Percentiles rank a stretch among this genome's conserved stretches.
phyloP scores from a whole-genome alignment of 2,888 invertebrate genomes.

The Chloroclysta siterata region DNA sequence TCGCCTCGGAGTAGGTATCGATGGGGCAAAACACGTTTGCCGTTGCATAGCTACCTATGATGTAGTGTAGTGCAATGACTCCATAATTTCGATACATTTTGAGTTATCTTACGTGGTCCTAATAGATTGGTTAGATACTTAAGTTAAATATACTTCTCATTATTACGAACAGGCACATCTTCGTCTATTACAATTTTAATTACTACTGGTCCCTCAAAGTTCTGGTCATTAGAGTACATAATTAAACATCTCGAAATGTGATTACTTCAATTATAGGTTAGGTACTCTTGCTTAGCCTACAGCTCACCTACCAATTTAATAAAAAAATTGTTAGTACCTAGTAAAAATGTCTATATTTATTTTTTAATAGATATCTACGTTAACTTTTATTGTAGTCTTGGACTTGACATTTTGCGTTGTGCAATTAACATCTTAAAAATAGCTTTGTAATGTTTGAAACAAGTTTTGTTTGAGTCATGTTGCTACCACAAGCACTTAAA shows the following conservation, averaged over 20 bases:
- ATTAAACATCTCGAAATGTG: no score
- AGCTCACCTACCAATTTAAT: no score
- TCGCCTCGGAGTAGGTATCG: constrained; percentile 62
- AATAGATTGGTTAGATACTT: not conserved
- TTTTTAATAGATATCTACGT: not conserved
- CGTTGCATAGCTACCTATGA: constrained; percentile 75
- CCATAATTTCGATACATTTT: constrained; percentile 43
- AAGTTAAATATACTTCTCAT: no score
- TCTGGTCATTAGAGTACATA: no score
- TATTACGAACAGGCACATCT: no score
- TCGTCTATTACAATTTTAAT: no score
- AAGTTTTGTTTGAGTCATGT: constrained; percentile 2
- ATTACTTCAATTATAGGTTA: no score
- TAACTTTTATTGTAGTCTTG: not conserved
- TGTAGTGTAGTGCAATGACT: constrained; percentile 80
- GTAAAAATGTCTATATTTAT: not conserved
- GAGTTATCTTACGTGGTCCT: constrained; percentile 11
- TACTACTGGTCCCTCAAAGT: no score
- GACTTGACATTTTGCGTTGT: constrained; percentile 22
- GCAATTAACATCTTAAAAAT: constrained; percentile 31
- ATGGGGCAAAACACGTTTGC: constrained; percentile 78
- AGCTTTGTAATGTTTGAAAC: constrained; percentile 1
- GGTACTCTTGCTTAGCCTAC: no score
- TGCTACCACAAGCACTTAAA: not conserved
- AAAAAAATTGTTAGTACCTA: no score